Conservation (phyloP, 2,888 invertebrate genomes). For the Alloscopus bannaensis region DNA sequence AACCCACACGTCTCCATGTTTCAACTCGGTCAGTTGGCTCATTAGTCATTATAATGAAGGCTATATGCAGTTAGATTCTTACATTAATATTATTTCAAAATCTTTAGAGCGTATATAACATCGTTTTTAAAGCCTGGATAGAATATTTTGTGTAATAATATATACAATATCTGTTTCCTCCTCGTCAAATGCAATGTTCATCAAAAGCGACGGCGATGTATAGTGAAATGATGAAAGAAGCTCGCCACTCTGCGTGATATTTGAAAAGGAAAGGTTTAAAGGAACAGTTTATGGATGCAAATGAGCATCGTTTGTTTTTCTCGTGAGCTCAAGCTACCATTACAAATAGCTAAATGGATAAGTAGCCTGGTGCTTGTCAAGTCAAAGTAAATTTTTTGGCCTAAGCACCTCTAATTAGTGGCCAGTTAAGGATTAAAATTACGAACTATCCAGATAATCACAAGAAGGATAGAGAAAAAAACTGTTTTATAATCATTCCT, state of each 20-base stretch:
- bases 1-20: conserved; percentile 50
- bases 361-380: conserved; percentile 61
- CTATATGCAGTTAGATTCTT: conserved; percentile 61
- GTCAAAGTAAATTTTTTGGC: conserved; percentile 46
- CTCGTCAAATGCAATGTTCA: no score
- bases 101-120: no score
- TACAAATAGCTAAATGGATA: conserved; percentile 57
- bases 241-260: conserved; percentile 52
- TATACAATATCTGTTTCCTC: no score
- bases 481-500: conserved; percentile 12
- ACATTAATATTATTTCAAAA: no score
- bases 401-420: conserved; percentile 69
- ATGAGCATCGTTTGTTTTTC: conserved; percentile 49
- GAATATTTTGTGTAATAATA: no score
- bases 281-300: conserved; percentile 50
- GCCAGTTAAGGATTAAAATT: conserved; percentile 66
- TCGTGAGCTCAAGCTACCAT: conserved; percentile 32
- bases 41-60: conserved; percentile 70
- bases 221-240: conserved; percentile 32
- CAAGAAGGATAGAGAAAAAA: no score
- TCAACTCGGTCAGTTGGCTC: conserved; percentile 67
- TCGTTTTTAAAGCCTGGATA: no score
- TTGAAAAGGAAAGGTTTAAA: conserved; percentile 17
- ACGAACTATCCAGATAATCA: conserved; percentile 40
- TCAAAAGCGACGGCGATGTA: neutral